phyloP scores from a whole-genome alignment of 2,888 invertebrate genomes.

The Thecophora atra region DNA sequence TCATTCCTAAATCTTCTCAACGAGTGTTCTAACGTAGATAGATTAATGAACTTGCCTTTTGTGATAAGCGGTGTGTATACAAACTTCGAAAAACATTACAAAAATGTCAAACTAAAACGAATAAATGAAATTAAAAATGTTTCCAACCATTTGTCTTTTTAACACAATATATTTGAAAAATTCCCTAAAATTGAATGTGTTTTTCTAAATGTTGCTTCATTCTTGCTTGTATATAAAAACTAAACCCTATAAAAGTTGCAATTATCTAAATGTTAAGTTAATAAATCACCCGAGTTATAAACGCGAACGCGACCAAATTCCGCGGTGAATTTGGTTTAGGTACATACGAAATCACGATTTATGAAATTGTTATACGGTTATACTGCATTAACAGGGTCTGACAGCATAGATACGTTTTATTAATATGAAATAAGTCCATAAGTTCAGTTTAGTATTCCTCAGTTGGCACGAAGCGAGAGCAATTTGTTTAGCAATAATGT shows the following conservation, averaged over 20 bases:
- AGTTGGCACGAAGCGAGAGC: background rate
- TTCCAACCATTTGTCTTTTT: conserved; percentile 34
- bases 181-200: conserved; percentile 39
- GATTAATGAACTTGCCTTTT: background rate
- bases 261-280: conserved; percentile 59
- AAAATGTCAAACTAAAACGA: conserved; percentile 30
- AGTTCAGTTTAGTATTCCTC: no score
- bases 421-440: no score
- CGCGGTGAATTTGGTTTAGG: conserved; percentile 67
- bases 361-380: conserved; percentile 46
- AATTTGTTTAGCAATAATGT: conserved; percentile 35
- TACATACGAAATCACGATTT: conserved; percentile 67
- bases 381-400: background rate
- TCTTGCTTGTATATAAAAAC: conserved; percentile 46
- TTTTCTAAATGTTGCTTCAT: conserved; percentile 44
- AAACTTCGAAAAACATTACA: conserved; percentile 36
- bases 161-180: conserved; percentile 32
- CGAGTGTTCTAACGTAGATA: background rate
- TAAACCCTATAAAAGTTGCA: conserved; percentile 47
- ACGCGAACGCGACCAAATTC: conserved; percentile 68
- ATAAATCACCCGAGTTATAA: conserved; percentile 66
- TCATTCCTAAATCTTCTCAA: background rate
- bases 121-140: conserved; percentile 38
- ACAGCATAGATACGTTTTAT: background rate
- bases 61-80: conserved; percentile 42